Percentiles rank a stretch among this genome's conserved stretches.
phyloP scores from a whole-genome alignment of 64 coral and sea anemone genomes.

The Astreopora myriophthalma region DNA sequence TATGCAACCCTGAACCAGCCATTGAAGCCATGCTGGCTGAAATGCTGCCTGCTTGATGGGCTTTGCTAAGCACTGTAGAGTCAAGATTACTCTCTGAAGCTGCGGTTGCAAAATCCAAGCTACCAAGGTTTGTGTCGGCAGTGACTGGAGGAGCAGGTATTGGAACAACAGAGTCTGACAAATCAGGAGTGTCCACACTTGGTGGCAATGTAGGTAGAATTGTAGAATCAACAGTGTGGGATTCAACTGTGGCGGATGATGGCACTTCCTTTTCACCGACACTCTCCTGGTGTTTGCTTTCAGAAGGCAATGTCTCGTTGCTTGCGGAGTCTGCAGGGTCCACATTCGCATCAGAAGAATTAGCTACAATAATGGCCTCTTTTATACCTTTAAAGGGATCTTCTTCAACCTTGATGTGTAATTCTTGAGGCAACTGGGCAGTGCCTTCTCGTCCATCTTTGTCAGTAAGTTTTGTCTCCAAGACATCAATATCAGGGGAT shows the following conservation, averaged over 20 bases:
- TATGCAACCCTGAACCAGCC: conserved; percentile 70
- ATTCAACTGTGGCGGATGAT: not conserved
- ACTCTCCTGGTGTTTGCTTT: not conserved
- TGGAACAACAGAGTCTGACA: conserved; percentile 8
- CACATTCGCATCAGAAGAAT: not conserved
- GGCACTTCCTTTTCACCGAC: not conserved
- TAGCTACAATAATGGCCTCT: not conserved
- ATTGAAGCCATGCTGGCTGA: conserved; percentile 45
- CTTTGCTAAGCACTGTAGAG: conserved; percentile 41
- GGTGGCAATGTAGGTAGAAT: conserved; percentile 27
- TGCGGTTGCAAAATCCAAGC: not conserved
- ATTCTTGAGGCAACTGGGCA: conserved; percentile 66
- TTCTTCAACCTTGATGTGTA: not conserved
- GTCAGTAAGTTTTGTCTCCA: conserved; percentile 88
- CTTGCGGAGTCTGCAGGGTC: not conserved
- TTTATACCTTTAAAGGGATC: not conserved
- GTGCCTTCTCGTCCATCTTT: conserved; percentile 80
- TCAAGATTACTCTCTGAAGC: not conserved
- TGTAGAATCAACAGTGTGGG: conserved; percentile 30
- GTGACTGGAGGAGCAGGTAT: conserved; percentile 7
- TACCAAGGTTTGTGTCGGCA: not conserved
- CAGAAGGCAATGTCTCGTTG: not conserved
- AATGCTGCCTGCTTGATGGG: conserved; percentile 24
- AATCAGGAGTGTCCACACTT: not conserved
- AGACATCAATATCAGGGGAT: conserved; percentile 82